Evolutionary conservation across 92 coral and sea anemone species (phyloP).

Genomic region (Desmophyllum pertusum): DNA sequence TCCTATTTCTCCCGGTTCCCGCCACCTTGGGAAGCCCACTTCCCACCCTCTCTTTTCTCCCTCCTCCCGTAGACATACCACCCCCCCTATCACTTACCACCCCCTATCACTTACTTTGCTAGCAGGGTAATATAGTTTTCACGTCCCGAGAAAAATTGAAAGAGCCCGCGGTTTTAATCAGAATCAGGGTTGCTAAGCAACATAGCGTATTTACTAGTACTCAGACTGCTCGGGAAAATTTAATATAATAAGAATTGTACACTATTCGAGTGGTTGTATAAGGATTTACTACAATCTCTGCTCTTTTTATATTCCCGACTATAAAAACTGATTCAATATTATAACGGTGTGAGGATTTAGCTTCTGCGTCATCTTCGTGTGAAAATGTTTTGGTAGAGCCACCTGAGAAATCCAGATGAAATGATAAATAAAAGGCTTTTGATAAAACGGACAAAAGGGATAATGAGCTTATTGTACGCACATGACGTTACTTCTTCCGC

Average conservation of each 20-base stretch:
- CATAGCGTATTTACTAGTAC: neutral
- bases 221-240: too few relatives aligned
- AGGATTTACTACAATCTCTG: neutral
- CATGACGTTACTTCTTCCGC: neutral
- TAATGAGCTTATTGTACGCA: neutral
- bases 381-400: constrained; percentile 11
- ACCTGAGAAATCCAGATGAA: constrained; percentile 10
- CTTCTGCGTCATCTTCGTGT: neutral
- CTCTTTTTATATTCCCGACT: neutral
- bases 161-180: neutral
- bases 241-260: too few relatives aligned
- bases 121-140: neutral
- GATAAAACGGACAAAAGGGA: neutral
- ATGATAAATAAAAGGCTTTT: neutral
- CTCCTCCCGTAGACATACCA: too few relatives aligned
- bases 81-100: too few relatives aligned
- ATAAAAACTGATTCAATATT: neutral
- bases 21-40: too few relatives aligned
- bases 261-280: too few relatives aligned
- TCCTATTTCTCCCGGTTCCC: too few relatives aligned
- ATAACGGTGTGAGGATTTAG: neutral
- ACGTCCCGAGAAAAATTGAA: neutral
- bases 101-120: too few relatives aligned
- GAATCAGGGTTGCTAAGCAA: neutral
- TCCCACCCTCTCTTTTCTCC: too few relatives aligned